Base-by-base conservation (phyloP, 2,797 vertebrate genomes). In the Oreochromis grahami region DNA sequence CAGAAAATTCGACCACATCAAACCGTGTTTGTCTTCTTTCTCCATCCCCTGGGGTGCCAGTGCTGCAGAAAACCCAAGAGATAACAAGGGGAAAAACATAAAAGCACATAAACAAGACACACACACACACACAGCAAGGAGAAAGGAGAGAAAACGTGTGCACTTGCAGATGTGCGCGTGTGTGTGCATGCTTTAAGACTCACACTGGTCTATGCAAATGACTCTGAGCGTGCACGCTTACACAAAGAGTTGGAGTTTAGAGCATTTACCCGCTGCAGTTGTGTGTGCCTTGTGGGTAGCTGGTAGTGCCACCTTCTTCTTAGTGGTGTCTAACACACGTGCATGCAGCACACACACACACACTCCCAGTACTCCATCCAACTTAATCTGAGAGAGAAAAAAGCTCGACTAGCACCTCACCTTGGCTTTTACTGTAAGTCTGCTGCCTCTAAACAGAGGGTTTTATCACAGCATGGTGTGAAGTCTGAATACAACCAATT, bases 1-100 rank as follows among this genome's bases (percentile, higher is more conserved):
- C 82, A 86, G 76, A 89, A 90, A 92, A 91, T 92, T 93, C 87
- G 84, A 92, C 92, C 93, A 94, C 92, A 94, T 95, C 94, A 95
- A 94, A 94, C 89, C 45, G 2, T 91, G 89, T 93, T 94, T 92
- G 91, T 94, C 91, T 93, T 95, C 90, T 88, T 83, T 83, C 50
- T 72, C 79, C 50, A 55, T 90, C 92, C 93, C 93, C 93, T 41
- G 79, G 90, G 94, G 93, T 78, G 83, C 85, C 70, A 72, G 83
- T 14, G 55, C 87, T 92, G 86, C 87, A 88, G 88, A 93, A 93
- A 94, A 89, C 94, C 93, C 91, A 85, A 82, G 90, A 93, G 92
- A 95, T 93, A 93, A 94, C 91, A 90, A 92, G 90, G 85, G 84
- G 55, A 83, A 80, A 88, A 90, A 94, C 91, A 94, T 94, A 93